These are phyloP conservation scores for Clarias magur DNA, from an alignment of 2,113 vertebrate genomes.

Conservation along the genomic window DNA sequence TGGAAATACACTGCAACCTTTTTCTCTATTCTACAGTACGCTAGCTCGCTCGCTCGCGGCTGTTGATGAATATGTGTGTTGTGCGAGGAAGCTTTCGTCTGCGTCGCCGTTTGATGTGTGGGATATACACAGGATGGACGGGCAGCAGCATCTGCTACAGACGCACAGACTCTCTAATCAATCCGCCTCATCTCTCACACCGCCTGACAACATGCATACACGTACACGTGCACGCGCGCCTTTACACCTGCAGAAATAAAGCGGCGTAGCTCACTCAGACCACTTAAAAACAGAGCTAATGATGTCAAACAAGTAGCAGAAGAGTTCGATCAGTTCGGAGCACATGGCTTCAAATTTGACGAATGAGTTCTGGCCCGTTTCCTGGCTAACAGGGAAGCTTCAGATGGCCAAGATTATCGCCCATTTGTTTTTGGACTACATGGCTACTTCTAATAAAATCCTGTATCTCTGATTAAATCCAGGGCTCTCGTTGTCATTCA, in stretches of 20 bases:
- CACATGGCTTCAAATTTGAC: conserved; percentile 1
- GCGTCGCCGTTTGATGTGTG: conserved; percentile 53
- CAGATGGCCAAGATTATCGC: conserved; percentile 3
- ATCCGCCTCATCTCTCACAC: conserved; percentile 56
- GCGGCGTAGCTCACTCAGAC: background rate
- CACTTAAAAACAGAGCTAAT: conserved; percentile 28
- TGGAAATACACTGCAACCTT: background rate
- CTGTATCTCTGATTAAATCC: background rate
- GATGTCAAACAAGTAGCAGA: conserved; percentile 16
- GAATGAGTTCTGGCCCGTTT: background rate
- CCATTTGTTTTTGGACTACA: background rate
- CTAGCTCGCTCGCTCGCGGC: background rate
- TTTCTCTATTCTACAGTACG: background rate
- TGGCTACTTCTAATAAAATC: background rate
- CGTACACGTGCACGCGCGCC: background rate
- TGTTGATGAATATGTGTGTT: conserved; percentile 29
- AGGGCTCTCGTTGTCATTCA: background rate
- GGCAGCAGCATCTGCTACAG: conserved; percentile 54
- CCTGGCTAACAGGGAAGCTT: background rate
- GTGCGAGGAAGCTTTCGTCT: conserved; percentile 40
- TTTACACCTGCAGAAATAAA: conserved; percentile 13
- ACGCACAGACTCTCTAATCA: conserved; percentile 52
- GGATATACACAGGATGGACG: conserved; percentile 50
- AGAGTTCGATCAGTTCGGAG: conserved; percentile 17
- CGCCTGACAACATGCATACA: conserved; percentile 54